Evolutionary conservation across 2,113 vertebrate species (phyloP).

Genomic region (Corvus hawaiiensis): DNA sequence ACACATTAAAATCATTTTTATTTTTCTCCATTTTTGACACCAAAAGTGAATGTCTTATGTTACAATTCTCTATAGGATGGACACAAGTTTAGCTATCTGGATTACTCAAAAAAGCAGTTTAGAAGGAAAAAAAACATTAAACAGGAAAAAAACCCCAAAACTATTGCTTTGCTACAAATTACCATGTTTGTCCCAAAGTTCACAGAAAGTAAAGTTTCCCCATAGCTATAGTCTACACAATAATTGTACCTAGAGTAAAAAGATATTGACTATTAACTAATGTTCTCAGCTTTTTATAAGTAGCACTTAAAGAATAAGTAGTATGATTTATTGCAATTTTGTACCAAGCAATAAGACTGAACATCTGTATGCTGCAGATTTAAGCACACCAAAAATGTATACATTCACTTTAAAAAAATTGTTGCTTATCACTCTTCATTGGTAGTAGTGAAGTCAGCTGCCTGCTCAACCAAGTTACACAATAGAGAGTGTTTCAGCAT

Average conservation of each 20-base stretch:
- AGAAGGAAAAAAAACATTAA: conserved; percentile 20
- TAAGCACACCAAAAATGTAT: conserved; percentile 60
- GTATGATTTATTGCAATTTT: conserved; percentile 62
- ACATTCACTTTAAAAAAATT: conserved; percentile 62
- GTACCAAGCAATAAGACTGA: conserved; percentile 60
- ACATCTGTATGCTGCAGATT: conserved; percentile 42
- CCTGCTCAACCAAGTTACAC: conserved; percentile 54
- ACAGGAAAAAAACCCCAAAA: background rate
- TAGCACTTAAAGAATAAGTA: conserved; percentile 63
- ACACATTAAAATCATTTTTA: conserved; percentile 65
- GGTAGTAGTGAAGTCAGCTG: conserved; percentile 61
- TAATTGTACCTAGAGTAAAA: conserved; percentile 41
- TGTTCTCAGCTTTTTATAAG: conserved; percentile 43
- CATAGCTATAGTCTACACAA: conserved; percentile 29
- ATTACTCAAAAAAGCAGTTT: conserved; percentile 49
- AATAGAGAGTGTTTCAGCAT: conserved; percentile 63
- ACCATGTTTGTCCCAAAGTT: conserved; percentile 7
- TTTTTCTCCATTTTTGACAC: conserved; percentile 56
- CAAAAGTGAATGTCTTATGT: conserved; percentile 52
- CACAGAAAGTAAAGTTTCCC: conserved; percentile 53
- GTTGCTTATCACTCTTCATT: conserved; percentile 60
- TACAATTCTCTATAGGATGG: conserved; percentile 64
- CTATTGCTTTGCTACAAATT: conserved; percentile 47
- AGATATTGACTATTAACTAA: conserved; percentile 36
- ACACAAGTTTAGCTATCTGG: conserved; percentile 44